phyloP scores from a whole-genome alignment of 2,797 vertebrate genomes.

The Parambassis ranga region DNA sequence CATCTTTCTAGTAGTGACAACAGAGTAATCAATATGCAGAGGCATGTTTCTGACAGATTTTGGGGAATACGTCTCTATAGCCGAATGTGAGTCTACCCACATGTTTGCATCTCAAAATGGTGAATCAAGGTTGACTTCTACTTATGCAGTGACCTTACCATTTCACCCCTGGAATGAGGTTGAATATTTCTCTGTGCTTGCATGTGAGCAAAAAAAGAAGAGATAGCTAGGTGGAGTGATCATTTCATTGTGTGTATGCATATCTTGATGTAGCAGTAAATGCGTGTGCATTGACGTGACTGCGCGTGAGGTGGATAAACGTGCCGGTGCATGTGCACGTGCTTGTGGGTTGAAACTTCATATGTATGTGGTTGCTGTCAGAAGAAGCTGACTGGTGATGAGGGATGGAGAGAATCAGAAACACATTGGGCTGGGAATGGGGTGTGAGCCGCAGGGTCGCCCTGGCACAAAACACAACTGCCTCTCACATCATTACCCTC shows the following conservation, averaged over 20 bases:
- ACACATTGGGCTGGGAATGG: slow-evolving; percentile 79
- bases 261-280: slow-evolving; percentile 55
- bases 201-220: slow-evolving; percentile 18
- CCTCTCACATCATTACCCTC: slow-evolving; percentile 84
- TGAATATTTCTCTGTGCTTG: slow-evolving; percentile 50
- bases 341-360: slow-evolving; percentile 54
- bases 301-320: not conserved
- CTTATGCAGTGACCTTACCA: slow-evolving; percentile 69
- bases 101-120: slow-evolving; percentile 64
- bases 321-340: not conserved
- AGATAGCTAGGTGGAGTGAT: slow-evolving; percentile 21
- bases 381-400: slow-evolving; percentile 72
- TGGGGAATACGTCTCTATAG: slow-evolving; percentile 41
- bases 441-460: slow-evolving; percentile 80
- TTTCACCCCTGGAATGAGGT: slow-evolving; percentile 66
- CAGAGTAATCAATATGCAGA: slow-evolving; percentile 72
- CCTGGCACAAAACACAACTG: slow-evolving; percentile 73
- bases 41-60: slow-evolving; percentile 72
- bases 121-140: slow-evolving; percentile 60
- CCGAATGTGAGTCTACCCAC: slow-evolving; percentile 47
- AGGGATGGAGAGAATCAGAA: slow-evolving; percentile 81
- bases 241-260: slow-evolving; percentile 48
- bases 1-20: slow-evolving; percentile 64
- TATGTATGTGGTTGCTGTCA: slow-evolving; percentile 68
- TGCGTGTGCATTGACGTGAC: slow-evolving; percentile 30